Conservation (phyloP, 1,140 invertebrate species). For the Penaeus chinensis region DNA sequence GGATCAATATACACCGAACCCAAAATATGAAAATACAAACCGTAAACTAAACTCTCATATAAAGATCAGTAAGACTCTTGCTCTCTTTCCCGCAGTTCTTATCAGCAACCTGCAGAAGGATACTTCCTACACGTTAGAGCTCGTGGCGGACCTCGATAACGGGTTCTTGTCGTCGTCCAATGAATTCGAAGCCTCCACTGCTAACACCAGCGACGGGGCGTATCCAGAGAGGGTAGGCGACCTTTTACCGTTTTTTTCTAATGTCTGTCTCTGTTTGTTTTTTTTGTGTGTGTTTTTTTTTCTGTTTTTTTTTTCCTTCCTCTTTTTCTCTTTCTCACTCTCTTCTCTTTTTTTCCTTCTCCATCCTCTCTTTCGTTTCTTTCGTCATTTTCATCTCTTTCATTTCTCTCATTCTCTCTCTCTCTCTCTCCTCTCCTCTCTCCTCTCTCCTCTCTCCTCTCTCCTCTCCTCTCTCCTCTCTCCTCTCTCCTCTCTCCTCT, state of each 20-base stretch:
- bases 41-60: background rate
- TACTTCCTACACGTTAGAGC: slow-evolving; percentile 29
- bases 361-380: too few relatives aligned
- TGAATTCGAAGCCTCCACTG: background rate
- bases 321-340: too few relatives aligned
- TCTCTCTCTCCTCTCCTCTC: too few relatives aligned
- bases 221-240: background rate
- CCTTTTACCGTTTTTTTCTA: background rate
- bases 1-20: too few relatives aligned
- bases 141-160: background rate
- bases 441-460: too few relatives aligned
- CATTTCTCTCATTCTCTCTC: too few relatives aligned
- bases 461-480: too few relatives aligned
- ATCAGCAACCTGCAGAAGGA: background rate
- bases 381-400: too few relatives aligned
- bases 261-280: background rate
- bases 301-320: too few relatives aligned
- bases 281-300: too few relatives aligned
- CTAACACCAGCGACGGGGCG: background rate
- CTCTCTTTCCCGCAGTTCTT: background rate
- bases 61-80: background rate
- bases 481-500: too few relatives aligned
- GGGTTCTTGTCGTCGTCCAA: background rate
- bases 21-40: background rate
- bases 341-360: too few relatives aligned